Evolutionary conservation across 2,888 invertebrate genomes (phyloP), one percentile per base, ranked within the genome.

Genomic region (Microchrysa polita): DNA sequence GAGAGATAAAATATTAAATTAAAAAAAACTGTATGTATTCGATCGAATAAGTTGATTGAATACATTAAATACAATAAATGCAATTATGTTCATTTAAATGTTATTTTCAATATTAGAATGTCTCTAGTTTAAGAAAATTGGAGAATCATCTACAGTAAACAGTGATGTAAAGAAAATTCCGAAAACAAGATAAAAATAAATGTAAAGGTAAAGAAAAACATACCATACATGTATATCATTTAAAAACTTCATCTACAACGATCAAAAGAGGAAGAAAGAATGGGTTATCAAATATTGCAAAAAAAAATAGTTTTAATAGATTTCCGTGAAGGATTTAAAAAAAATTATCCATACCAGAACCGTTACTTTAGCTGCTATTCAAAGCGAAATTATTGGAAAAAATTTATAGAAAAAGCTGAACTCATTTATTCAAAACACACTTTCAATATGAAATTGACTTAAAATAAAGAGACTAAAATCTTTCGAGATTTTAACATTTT

Each of bases 171-270:
- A 48, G 48, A 5, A 48, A n/a, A 48, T 48, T n/a, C 48, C 48
- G 10, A 48, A 34, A 12, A 48, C 2, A 48, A 48, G 14, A 12
- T 7, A 48, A n/a, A 2, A 48, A 48, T 48, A 48, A 12, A 48
- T n/a, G 48, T 4, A 12, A 48, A 48, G 16, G 4, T 48, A 5
- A 48, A 12, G 48, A 48, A 48, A 10, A 48, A 48, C 48, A n/a
- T 48, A 48, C 16, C 48, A 48, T n/a, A 48, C 48, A n/a, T n/a
- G n/a, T n/a, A 48, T n/a, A 48, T 48, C 48, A 48, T n/a, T 7
- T 10, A 48, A 7, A 48, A 48, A 7, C 16, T 48, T 48, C 48
- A 48, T 48, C 48, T 48, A 48, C 48, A 48, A 48, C 48, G 48
- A 48, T 4, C 16, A 48, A 34, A 34, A 34, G 7, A 34, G 7